Base-by-base conservation (phyloP, 2,113 vertebrate species). In the Psammodynastes pulverulentus region DNA sequence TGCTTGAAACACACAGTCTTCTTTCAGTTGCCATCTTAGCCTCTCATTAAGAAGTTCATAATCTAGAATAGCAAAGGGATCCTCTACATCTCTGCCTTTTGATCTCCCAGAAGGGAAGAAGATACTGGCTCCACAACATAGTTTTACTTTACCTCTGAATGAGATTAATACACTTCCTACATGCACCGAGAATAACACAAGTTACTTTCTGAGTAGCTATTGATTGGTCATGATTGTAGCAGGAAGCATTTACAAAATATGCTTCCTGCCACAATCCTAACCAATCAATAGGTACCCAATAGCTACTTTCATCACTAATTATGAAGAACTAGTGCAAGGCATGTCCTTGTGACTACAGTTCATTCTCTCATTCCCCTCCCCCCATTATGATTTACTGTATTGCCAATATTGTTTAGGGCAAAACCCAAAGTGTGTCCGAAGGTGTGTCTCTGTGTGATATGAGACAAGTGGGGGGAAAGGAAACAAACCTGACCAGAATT, bases 21-120 rank as follows among this genome's bases (percentile, higher is more conserved):
- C 39, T 92, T 92, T 95, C 89, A 93, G 95, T 96, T 95, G 92
- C 24, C 94, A 24, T 43, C 52, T 84, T 89, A 51, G 90, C 3
- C 1, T 79, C 13, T 54, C 89, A 92, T 91, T 95, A 96, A 91
- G 90, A 45, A 94, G 58, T 56, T n/a, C 0, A 3, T 84, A 96
- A 95, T 87, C 29, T 56, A 79, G 93, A 94, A 53, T 2, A 91
- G 0, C 87, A 91, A 29, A 93, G 17, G 67, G 15, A 15, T 79
- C 5, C 67, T 39, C 15, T 79, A 17, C 1, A 79, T 6, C n/a
- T 34, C 15, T 39, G 2, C 19, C 67, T 6, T 79, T 39, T n/a
- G n/a, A 79, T 79, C 15, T 39, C 67, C 34, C 15, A 39, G n/a
- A 17, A 72, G 67, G 67, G 29, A 67, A 12, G 58, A 67, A n/a